A percentile compares a stretch with the other conserved stretches of the same genome.
These are phyloP conservation scores for Eidolon dupreanum DNA, from an alignment of 2,797 vertebrate genomes.

Conservation along the genomic window DNA sequence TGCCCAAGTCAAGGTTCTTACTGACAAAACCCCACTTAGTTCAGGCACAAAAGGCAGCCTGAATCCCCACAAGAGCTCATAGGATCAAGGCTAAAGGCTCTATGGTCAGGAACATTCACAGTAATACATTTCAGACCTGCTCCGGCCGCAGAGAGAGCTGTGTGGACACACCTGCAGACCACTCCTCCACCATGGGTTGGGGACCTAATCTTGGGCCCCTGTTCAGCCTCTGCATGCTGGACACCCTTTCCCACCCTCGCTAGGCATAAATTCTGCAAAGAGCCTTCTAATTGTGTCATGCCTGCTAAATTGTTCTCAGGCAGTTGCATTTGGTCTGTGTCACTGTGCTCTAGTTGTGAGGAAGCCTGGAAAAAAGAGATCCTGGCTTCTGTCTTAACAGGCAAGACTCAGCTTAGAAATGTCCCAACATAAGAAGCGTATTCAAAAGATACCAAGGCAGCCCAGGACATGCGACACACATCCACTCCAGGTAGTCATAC, in stretches of 20 bases:
- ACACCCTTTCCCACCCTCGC: not conserved
- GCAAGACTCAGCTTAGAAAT: not conserved
- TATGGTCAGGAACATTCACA: fast-evolving
- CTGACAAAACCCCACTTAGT: not conserved
- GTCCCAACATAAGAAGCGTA: no score
- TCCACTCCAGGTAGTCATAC: not conserved
- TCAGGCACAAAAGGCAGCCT: not conserved
- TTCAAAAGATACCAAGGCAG: not conserved
- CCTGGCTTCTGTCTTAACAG: not conserved
- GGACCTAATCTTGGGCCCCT: not conserved
- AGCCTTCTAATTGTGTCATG: not conserved
- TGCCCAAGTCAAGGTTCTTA: not conserved
- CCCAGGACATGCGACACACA: fast-evolving
- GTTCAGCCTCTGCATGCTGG: not conserved
- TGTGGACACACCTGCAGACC: not conserved
- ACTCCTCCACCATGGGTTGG: fast-evolving
- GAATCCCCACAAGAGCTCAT: not conserved
- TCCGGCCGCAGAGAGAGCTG: not conserved
- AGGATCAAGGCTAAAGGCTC: not conserved
- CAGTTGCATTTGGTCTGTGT: not conserved
- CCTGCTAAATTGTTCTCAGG: not conserved
- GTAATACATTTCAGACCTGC: not conserved
- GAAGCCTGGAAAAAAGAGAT: not conserved
- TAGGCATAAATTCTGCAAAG: not conserved
- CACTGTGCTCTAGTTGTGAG: not conserved